Evolutionary conservation across 1,140 invertebrate species (phyloP), one percentile per base, ranked within the genome.

Genomic region (Megalopta genalis): DNA sequence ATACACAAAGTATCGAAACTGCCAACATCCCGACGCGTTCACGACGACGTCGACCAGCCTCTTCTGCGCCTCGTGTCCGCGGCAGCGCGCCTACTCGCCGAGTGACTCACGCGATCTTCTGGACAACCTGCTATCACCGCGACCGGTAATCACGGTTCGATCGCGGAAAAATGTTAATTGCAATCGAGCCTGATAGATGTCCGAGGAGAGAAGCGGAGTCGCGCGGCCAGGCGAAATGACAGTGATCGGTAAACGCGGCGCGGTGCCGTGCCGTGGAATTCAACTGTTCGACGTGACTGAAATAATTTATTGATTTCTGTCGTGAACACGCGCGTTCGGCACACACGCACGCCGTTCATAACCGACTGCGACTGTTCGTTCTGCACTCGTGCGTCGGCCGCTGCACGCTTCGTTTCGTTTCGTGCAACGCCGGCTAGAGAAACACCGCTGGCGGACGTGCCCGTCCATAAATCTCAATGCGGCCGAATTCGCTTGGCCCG

Each of bases 391-490:
- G 42, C 42, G 14, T 46, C 42, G 9, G 42, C 10, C 42, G 10
- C 10, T 46, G 42, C 14, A 14, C 42, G 42, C 42, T 52, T 7
- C 14, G 32, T 32, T 5, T 4, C 14, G 42, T n/a, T 71, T 62
- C n/a, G 37, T 23, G 25, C 8, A 46, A 46, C n/a, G 46, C 39
- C 9, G 39, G 65, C 49, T 64, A 42, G 57, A 68, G 77, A 76
- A 83, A 52, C 62, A 14, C 49, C 1, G 6, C 18, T n/a, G 52
- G 62, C 62, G 49, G 76, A 82, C 46, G 46, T 65, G 67, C 57
- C 21, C n/a, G 82, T 80, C 59, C 77, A 77, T 84, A 84, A 85
- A 84, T 85, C 69, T 81, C 68, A 80, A 81, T 84, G 69, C 64
- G 27, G 60, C 69, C 81, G 52, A 80, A 82, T 73, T 74, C 70